Base-by-base conservation (phyloP, 2,888 invertebrate genomes). In the Hemaris fuciformis region DNA sequence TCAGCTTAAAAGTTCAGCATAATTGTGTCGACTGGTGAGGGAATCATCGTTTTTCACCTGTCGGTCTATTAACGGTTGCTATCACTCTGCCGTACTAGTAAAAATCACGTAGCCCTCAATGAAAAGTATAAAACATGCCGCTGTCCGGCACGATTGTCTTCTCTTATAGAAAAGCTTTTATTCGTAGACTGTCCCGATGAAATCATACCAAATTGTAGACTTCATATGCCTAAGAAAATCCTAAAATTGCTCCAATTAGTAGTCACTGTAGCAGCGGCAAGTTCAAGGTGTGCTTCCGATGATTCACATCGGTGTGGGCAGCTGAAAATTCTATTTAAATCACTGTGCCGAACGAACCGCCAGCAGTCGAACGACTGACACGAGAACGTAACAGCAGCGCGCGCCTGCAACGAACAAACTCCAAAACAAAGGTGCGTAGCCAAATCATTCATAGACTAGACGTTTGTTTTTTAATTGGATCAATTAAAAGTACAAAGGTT, bases 261-360 rank as follows among this genome's bases (percentile, higher is more conserved):
- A 73, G 79, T 68, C 65, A 72, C 69, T 65, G 64, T 72, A 79
- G 60, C 59, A 60, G 73, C 66, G 71, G 65, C 88, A 91, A 91
- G 90, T 91, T 91, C 91, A 91, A 91, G 91, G 91, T 88, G 82
- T 79, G 76, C 75, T 80, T 75, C 76, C 77, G 71, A 72, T 89
- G 88, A 91, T 79, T 91, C 89, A 91, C 74, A 73, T 59, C 65
- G 74, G 79, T 80, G 90, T 89, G 89, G 91, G 89, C 80, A 73
- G 89, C 83, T 83, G 84, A 85, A 86, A 83, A 76, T 85, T 90
- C 89, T 92, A 91, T 92, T 92, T 92, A 92, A 92, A 89, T 82
- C 88, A 79, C 73, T 76, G 72, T 74, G 69, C 67, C 76, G 81
- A 75, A 79, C 67, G 72, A 71, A 70, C 61, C 64, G 59, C 67